Evolutionary conservation across 2,888 invertebrate genomes (phyloP).

Genomic region (Dryobota labecula): DNA sequence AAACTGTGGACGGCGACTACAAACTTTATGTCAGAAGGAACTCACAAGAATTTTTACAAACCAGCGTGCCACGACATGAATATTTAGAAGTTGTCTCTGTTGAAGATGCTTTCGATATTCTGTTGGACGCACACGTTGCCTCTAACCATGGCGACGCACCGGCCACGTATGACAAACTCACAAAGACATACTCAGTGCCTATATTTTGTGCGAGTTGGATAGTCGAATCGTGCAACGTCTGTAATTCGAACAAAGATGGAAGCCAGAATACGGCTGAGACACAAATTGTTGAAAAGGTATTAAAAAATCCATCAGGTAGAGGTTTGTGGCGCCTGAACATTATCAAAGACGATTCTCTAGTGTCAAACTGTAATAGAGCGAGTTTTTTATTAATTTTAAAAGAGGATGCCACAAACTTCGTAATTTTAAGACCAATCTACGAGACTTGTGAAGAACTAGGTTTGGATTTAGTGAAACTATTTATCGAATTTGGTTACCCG

Average conservation of each 20-base stretch:
- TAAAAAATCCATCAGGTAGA: not conserved
- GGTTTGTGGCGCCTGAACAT: slow-evolving; percentile 49
- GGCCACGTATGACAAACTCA: not conserved
- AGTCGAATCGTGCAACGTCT: slow-evolving; percentile 36
- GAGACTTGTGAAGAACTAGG: slow-evolving; percentile 14
- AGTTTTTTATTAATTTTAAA: slow-evolving; percentile 34
- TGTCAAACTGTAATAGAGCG: not conserved
- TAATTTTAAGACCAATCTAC: slow-evolving; percentile 39
- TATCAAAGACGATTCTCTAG: not conserved
- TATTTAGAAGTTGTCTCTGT: slow-evolving; percentile 18
- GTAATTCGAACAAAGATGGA: not conserved
- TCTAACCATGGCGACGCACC: not conserved
- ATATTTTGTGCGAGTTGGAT: not conserved
- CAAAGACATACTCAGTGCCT: not conserved
- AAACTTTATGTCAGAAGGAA: slow-evolving; percentile 20
- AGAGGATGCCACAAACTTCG: slow-evolving; percentile 43
- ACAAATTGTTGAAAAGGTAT: not conserved
- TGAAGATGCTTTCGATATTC: slow-evolving; percentile 42
- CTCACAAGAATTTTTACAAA: rapidly evolving
- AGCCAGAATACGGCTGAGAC: not conserved
- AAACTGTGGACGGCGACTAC: not conserved
- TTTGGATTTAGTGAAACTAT: slow-evolving; percentile 45
- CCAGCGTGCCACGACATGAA: not conserved
- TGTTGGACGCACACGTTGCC: slow-evolving; percentile 21
- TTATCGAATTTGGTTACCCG: slow-evolving; percentile 52